These are phyloP conservation scores for Branchipolynoe longqiensis DNA, from an alignment of 2,888 invertebrate species.

Conservation along the genomic window DNA sequence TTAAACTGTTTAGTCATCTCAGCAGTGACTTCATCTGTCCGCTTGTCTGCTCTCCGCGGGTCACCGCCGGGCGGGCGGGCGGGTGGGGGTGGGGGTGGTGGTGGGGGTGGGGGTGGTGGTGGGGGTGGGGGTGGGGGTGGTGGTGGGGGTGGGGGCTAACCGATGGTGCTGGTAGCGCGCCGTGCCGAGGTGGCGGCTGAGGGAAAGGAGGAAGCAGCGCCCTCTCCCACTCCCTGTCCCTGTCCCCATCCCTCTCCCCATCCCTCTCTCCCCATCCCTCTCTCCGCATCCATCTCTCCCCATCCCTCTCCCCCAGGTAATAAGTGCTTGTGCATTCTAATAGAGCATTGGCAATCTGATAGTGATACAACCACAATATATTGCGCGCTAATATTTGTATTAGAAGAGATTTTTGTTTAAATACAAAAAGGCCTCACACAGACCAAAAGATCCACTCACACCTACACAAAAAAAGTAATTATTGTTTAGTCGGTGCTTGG, in stretches of 20 bases:
- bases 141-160: background rate
- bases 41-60: background rate
- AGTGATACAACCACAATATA: too few species aligned
- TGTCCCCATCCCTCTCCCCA: background rate
- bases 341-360: too few species aligned
- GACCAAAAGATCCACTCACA: too few species aligned
- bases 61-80: conserved; percentile 7
- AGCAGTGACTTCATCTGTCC: conserved; percentile 23
- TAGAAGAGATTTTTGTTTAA: too few species aligned
- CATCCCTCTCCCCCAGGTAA: background rate
- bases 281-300: background rate
- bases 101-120: background rate
- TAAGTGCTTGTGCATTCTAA: too few species aligned
- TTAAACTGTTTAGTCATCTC: conserved; percentile 56
- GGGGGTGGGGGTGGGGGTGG: background rate
- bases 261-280: background rate
- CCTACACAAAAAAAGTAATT: too few species aligned
- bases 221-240: background rate
- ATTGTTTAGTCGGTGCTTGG: too few species aligned
- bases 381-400: too few species aligned
- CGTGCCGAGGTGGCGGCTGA: too few species aligned
- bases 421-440: too few species aligned
- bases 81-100: background rate
- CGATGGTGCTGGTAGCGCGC: too few species aligned
- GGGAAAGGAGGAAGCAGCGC: background rate